phyloP scores from a whole-genome alignment of 1,140 invertebrate genomes.

The Solenopsis invicta region DNA sequence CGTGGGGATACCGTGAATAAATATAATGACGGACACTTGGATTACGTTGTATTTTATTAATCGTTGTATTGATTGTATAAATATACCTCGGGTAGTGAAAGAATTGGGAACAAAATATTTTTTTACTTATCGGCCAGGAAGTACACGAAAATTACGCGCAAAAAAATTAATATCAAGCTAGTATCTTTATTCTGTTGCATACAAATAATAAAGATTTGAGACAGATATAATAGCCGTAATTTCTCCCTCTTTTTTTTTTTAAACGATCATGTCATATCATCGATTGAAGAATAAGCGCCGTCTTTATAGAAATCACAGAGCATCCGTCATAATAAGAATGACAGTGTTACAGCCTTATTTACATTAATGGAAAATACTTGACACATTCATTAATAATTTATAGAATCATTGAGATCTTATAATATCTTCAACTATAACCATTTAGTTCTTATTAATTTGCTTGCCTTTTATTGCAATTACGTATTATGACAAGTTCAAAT shows the following conservation, averaged over 20 bases:
- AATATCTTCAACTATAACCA: neutral
- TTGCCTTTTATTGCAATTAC: neutral
- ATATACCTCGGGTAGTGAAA: neutral
- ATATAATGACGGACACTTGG: neutral
- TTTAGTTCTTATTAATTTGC: neutral
- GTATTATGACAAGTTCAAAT: neutral
- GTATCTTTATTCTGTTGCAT: neutral
- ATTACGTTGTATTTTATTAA: neutral
- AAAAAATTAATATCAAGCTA: neutral
- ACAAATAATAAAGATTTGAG: neutral
- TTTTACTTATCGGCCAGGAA: neutral
- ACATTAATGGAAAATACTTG: slow-evolving; percentile 5
- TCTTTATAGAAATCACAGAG: neutral
- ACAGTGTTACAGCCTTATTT: neutral
- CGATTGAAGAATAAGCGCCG: neutral
- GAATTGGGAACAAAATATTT: neutral
- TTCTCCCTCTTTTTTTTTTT: neutral
- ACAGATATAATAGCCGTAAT: neutral
- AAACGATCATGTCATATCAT: neutral
- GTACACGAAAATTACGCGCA: neutral
- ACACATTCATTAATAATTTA: slow-evolving; percentile 44
- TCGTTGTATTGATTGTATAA: neutral
- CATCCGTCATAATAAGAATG: neutral
- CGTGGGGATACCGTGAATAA: slow-evolving; percentile 53
- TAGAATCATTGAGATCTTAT: neutral